These are phyloP conservation scores for Siderastrea siderea DNA, from an alignment of 92 coral and sea anemone species.

Conservation along the genomic window DNA sequence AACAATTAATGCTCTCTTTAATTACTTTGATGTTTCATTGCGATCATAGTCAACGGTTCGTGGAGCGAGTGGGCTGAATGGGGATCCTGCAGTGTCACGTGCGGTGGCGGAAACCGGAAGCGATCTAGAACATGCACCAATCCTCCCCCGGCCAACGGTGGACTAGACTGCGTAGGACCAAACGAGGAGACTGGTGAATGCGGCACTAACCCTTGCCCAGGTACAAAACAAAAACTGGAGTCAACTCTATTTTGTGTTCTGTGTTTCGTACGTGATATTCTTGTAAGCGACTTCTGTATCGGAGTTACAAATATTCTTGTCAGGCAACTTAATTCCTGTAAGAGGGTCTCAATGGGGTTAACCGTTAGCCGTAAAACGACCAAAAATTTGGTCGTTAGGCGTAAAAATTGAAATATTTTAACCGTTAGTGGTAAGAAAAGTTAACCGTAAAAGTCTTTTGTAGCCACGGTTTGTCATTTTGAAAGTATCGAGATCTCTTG, in stretches of 20 bases:
- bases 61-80: slow-evolving; percentile 60
- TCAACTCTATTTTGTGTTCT: not conserved
- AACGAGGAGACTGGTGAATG: slow-evolving; percentile 37
- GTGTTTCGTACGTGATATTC: too few relatives aligned
- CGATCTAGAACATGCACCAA: slow-evolving; percentile 50
- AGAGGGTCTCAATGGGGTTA: too few relatives aligned
- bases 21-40: not conserved
- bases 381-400: too few relatives aligned
- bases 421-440: too few relatives aligned
- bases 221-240: not conserved
- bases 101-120: slow-evolving; percentile 48
- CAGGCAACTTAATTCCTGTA: too few relatives aligned
- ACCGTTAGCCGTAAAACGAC: too few relatives aligned
- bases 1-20: not conserved
- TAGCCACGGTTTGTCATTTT: too few relatives aligned
- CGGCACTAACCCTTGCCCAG: slow-evolving; percentile 42
- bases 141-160: slow-evolving; percentile 56
- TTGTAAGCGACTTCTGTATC: too few relatives aligned
- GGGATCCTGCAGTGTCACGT: slow-evolving; percentile 37
- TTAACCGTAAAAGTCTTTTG: too few relatives aligned
- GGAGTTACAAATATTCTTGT: too few relatives aligned
- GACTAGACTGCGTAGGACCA: slow-evolving; percentile 40
- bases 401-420: too few relatives aligned
- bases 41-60: slow-evolving; percentile 37
- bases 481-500: too few relatives aligned